phyloP scores from a whole-genome alignment of 2,888 invertebrate genomes.

The Athripsodes cinereus region DNA sequence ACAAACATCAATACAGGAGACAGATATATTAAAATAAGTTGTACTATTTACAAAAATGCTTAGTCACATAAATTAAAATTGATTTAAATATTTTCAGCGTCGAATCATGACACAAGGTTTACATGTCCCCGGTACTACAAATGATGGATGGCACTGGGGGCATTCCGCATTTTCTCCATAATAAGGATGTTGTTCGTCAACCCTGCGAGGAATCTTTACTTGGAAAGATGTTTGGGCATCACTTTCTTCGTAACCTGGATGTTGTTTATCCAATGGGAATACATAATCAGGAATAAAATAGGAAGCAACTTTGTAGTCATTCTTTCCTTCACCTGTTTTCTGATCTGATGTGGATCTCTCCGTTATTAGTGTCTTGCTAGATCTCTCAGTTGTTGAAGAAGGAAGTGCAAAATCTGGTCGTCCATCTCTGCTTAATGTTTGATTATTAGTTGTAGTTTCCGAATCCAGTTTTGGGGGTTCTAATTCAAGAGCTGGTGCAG shows the following conservation, averaged over 20 bases:
- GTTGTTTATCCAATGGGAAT: slow-evolving; percentile 53
- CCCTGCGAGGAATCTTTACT: slow-evolving; percentile 46
- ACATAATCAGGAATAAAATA: slow-evolving; percentile 57
- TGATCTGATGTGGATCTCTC: slow-evolving; percentile 33
- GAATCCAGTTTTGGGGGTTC: slow-evolving; percentile 40
- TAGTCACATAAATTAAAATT: not conserved
- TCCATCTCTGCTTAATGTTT: slow-evolving; percentile 32
- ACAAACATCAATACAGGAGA: too few species aligned
- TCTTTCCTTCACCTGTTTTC: slow-evolving; percentile 27
- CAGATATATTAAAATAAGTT: not conserved
- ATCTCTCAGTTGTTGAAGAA: slow-evolving; percentile 30
- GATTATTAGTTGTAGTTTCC: slow-evolving; percentile 37
- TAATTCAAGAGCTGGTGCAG: slow-evolving; percentile 53
- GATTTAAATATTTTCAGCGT: slow-evolving; percentile 21
- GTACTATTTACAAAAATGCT: not conserved
- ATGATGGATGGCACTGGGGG: slow-evolving; percentile 59
- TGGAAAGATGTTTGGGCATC: slow-evolving; percentile 57
- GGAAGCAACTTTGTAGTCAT: slow-evolving; percentile 50
- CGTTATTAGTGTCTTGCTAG: slow-evolving; percentile 36
- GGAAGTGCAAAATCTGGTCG: slow-evolving; percentile 28
- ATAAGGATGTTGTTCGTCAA: slow-evolving; percentile 35
- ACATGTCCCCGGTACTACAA: slow-evolving; percentile 56
- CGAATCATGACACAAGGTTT: slow-evolving; percentile 55
- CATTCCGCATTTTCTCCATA: slow-evolving; percentile 57
- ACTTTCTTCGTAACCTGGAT: slow-evolving; percentile 52